phyloP scores from a whole-genome alignment of 2,113 vertebrate species.

The Antechinus stuartii region DNA sequence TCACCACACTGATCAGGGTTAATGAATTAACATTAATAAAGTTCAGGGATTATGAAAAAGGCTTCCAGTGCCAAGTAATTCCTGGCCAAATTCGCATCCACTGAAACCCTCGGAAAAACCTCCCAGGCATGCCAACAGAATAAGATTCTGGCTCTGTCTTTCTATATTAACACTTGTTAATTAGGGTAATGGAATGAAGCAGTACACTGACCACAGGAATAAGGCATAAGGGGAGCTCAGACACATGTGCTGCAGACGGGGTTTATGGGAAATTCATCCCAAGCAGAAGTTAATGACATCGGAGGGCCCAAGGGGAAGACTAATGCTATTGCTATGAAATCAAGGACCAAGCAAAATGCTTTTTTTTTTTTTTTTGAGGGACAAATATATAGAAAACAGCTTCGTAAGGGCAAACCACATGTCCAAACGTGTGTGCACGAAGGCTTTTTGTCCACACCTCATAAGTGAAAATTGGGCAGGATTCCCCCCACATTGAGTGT shows the following conservation, averaged over 20 bases:
- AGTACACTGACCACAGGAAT: constrained; percentile 24
- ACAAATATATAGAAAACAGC: background rate
- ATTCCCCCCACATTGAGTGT: background rate
- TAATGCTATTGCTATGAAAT: background rate
- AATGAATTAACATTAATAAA: constrained; percentile 66
- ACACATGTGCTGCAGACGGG: constrained; percentile 3
- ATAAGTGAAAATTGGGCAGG: constrained; percentile 3
- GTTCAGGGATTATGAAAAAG: constrained; percentile 42
- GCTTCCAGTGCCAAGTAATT: constrained; percentile 71
- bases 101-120: constrained; percentile 72
- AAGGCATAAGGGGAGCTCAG: background rate
- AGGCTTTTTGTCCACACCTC: background rate
- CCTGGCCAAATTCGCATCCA: constrained; percentile 67
- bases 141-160: constrained; percentile 69
- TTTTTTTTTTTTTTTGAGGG: background rate
- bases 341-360: background rate
- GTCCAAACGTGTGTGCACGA: background rate
- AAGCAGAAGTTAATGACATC: constrained; percentile 32
- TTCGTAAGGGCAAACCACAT: background rate
- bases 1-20: constrained; percentile 15
- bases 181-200: constrained; percentile 69
- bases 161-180: constrained; percentile 56
- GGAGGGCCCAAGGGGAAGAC: background rate
- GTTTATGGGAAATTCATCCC: background rate
- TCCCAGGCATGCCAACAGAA: constrained; percentile 60